Percentiles rank a stretch among this genome's conserved stretches.
Conservation (phyloP, 2,113 vertebrate species). For the Myocastor coypus region DNA sequence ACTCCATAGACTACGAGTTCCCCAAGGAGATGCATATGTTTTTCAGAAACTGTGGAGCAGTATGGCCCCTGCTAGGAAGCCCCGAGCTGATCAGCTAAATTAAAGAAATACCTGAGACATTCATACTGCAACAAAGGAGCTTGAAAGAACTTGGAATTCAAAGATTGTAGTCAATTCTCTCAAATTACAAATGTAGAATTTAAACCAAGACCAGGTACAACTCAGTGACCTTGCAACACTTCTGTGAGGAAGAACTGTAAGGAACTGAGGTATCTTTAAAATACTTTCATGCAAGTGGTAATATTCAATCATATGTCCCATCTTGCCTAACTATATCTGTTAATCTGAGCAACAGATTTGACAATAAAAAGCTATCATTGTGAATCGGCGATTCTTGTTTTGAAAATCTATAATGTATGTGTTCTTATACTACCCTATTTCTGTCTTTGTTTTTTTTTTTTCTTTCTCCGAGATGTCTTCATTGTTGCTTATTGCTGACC, state of each 20-base stretch:
- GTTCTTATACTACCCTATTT: no score
- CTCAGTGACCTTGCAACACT: not conserved
- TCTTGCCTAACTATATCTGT: no score
- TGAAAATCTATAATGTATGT: no score
- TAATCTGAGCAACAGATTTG: no score
- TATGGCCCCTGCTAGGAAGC: constrained; percentile 7
- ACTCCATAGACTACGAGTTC: not conserved
- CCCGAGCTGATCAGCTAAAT: not conserved
- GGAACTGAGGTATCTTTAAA: not conserved
- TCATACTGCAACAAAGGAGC: not conserved
- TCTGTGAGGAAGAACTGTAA: not conserved
- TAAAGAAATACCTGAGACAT: not conserved
- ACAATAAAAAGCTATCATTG: no score
- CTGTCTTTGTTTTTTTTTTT: no score
- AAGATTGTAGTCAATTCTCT: not conserved
- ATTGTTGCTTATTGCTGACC: not conserved
- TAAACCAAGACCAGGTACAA: not conserved
- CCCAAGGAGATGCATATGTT: not conserved
- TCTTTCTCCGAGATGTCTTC: constrained; percentile 4
- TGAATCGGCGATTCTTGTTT: no score
- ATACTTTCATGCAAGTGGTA: not conserved
- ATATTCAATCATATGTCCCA: no score
- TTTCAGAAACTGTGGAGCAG: not conserved
- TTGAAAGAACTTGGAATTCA: not conserved
- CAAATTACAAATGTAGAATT: constrained; percentile 21